Percentiles rank a stretch among this genome's conserved stretches.
Evolutionary conservation across 2,113 vertebrate genomes (phyloP).

Genomic region (Macaca fascicularis): DNA sequence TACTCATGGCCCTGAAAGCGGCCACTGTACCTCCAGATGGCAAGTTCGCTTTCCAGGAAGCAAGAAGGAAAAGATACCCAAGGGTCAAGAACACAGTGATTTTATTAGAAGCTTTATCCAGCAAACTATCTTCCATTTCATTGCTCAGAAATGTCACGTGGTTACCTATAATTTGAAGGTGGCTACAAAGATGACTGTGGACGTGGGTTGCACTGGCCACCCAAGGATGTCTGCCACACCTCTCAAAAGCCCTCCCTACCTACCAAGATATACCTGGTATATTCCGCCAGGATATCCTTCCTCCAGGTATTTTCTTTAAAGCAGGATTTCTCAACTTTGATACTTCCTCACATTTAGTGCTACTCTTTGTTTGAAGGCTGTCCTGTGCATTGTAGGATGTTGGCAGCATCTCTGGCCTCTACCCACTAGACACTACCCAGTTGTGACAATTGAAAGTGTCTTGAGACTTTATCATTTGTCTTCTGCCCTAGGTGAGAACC

Average conservation of each 20-base stretch:
- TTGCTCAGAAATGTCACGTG: background rate
- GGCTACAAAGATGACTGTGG: background rate
- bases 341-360: background rate
- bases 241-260: background rate
- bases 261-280: background rate
- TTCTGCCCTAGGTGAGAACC: background rate
- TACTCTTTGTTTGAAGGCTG: rapidly evolving
- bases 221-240: background rate
- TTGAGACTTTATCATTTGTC: background rate
- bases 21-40: background rate
- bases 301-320: background rate
- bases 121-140: no score
- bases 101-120: background rate
- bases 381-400: rapidly evolving
- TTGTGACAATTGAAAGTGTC: background rate
- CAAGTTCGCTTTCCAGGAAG: rapidly evolving
- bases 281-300: background rate
- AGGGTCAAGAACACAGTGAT: background rate
- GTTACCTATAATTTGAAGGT: background rate
- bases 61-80: background rate
- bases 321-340: background rate
- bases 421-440: background rate
- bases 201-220: rapidly evolving
- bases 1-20: no score
- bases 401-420: background rate